Percentiles rank a stretch among this genome's conserved stretches.
Conservation (phyloP, 2,888 invertebrate genomes). For the Acheta domesticus region DNA sequence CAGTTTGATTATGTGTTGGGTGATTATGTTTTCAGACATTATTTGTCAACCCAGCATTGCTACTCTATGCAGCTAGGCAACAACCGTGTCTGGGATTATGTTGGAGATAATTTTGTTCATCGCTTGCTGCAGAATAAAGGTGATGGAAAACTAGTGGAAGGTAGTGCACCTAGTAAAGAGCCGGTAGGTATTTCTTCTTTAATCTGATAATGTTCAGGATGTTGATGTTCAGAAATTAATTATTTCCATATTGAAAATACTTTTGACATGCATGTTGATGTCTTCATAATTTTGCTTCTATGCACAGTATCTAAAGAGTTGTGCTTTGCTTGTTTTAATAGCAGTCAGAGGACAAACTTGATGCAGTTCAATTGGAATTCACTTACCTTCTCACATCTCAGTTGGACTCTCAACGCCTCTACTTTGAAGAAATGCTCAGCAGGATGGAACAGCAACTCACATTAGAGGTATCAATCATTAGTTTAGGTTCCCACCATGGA, state of each 20-base stretch:
- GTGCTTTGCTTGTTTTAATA: background rate
- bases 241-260: background rate
- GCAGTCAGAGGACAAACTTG: conserved; percentile 69
- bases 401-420: conserved; percentile 86
- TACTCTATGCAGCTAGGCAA: conserved; percentile 95
- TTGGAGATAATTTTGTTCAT: conserved; percentile 95
- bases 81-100: conserved; percentile 99
- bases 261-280: background rate
- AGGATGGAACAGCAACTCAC: conserved; percentile 46
- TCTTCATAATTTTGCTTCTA: background rate
- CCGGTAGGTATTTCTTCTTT: conserved; percentile 11
- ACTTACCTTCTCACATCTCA: conserved; percentile 94
- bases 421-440: conserved; percentile 78
- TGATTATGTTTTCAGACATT: conserved; percentile 63
- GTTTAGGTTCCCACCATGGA: conserved; percentile 28
- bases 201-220: background rate
- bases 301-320: background rate
- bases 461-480: conserved; percentile 42
- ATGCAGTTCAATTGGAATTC: conserved; percentile 93
- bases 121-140: conserved; percentile 92
- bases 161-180: conserved; percentile 52
- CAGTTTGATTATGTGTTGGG: background rate
- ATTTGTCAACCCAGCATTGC: conserved; percentile 91
- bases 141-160: conserved; percentile 89
- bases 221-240: background rate